phyloP scores from a whole-genome alignment of 2,113 vertebrate species.

The Rhinolophus sinicus region DNA sequence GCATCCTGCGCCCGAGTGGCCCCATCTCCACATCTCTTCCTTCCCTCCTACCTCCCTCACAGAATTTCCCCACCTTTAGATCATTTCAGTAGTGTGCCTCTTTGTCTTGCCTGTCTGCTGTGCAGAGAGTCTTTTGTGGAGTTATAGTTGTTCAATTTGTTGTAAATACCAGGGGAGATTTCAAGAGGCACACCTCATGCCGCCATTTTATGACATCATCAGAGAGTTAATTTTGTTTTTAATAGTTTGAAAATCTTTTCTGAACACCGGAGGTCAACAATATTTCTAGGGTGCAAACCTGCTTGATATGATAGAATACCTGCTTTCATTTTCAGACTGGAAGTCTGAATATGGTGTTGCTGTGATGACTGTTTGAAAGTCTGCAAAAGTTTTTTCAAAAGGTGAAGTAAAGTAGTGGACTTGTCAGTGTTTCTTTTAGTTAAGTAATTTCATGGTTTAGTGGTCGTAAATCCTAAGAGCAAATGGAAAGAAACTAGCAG shows the following conservation, averaged over 20 bases:
- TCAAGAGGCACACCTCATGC: too few species aligned
- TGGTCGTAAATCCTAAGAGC: not conserved
- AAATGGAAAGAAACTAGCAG: not conserved
- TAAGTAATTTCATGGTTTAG: not conserved
- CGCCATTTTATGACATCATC: too few species aligned
- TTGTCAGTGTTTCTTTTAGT: not conserved
- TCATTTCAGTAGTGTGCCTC: too few species aligned
- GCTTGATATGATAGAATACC: not conserved
- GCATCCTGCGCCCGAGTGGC: too few species aligned
- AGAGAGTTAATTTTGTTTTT: too few species aligned
- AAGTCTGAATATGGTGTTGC: not conserved
- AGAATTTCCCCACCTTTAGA: too few species aligned
- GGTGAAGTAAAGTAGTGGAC: not conserved
- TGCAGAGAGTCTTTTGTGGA: too few species aligned
- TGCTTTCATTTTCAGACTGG: not conserved
- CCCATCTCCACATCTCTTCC: too few species aligned
- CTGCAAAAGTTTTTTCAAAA: not conserved
- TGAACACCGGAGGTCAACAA: not conserved
- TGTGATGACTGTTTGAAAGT: not conserved
- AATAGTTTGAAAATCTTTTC: not conserved
- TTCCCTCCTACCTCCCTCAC: too few species aligned
- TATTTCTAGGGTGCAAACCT: not conserved
- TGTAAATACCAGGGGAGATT: too few species aligned
- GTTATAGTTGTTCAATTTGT: too few species aligned
- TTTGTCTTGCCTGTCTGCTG: too few species aligned